phyloP scores from a whole-genome alignment of 2,888 invertebrate species.

The Apeira syringaria region DNA sequence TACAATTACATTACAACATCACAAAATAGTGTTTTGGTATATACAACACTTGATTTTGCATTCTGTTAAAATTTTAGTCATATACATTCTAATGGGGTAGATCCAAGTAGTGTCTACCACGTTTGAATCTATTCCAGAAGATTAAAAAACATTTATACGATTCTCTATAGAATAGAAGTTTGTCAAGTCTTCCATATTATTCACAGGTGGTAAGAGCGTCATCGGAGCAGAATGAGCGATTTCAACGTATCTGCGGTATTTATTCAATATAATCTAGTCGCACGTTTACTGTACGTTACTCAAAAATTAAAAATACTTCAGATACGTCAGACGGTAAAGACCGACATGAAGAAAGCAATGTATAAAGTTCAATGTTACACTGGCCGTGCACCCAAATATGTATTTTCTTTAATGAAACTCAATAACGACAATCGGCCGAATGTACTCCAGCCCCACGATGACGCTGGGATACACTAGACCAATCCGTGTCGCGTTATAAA shows the following conservation, averaged over 20 bases:
- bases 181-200: too few species aligned
- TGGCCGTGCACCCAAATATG: conserved; percentile 68
- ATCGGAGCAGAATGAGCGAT: conserved; percentile 3
- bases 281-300: too few species aligned
- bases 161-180: too few species aligned
- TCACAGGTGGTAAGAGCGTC: too few species aligned
- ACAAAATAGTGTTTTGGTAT: too few species aligned
- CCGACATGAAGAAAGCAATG: conserved; percentile 40
- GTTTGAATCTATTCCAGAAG: too few species aligned
- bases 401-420: conserved; percentile 26
- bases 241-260: conserved; percentile 5
- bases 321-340: conserved; percentile 18
- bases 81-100: too few species aligned
- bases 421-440: conserved; percentile 44
- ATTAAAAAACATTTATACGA: too few species aligned
- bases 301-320: conserved; percentile 6
- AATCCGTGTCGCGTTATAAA: conserved; percentile 50
- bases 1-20: not conserved
- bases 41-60: too few species aligned
- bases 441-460: conserved; percentile 28
- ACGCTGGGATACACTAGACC: conserved; percentile 40
- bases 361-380: conserved; percentile 45
- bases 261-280: too few species aligned
- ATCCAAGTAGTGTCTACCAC: too few species aligned
- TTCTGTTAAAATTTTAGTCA: too few species aligned